These are phyloP conservation scores for Lamellibrachia luymesi DNA, from an alignment of 1,140 invertebrate genomes.

Conservation along the genomic window DNA sequence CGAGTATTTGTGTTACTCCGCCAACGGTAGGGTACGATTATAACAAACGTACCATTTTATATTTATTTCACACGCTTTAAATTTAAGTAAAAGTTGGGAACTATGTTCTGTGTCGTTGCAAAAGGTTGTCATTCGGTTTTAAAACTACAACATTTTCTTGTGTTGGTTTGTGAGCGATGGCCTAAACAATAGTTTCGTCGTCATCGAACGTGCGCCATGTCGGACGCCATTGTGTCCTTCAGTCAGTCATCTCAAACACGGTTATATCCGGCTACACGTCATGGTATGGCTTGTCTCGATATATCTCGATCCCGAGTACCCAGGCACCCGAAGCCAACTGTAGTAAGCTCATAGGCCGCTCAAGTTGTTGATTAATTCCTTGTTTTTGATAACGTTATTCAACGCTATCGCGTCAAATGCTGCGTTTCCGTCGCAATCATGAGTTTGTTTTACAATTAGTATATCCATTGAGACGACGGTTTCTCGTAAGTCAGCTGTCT, in stretches of 20 bases:
- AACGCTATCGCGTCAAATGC: background rate
- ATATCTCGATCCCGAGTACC: background rate
- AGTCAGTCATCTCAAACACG: background rate
- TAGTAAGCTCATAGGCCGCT: background rate
- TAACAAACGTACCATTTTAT: no score
- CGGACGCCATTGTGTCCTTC: no score
- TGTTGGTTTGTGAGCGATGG: no score
- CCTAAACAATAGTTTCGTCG: no score
- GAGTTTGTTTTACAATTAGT: background rate
- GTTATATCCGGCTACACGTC: background rate
- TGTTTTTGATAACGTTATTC: background rate
- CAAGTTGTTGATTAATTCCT: background rate
- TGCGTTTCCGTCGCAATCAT: background rate
- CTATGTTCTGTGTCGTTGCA: no score
- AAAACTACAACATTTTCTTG: no score
- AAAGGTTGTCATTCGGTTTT: no score
- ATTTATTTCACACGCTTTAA: no score
- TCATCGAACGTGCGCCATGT: no score
- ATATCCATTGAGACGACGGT: background rate
- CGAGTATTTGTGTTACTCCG: no score
- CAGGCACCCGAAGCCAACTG: background rate
- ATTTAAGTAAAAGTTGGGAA: no score
- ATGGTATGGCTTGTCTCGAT: background rate
- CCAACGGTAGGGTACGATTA: no score
- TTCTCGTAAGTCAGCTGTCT: background rate